A percentile compares a stretch with the other conserved stretches of the same genome.
Conservation (phyloP, 2,113 vertebrate species). For the Malurus alboscapulatus region DNA sequence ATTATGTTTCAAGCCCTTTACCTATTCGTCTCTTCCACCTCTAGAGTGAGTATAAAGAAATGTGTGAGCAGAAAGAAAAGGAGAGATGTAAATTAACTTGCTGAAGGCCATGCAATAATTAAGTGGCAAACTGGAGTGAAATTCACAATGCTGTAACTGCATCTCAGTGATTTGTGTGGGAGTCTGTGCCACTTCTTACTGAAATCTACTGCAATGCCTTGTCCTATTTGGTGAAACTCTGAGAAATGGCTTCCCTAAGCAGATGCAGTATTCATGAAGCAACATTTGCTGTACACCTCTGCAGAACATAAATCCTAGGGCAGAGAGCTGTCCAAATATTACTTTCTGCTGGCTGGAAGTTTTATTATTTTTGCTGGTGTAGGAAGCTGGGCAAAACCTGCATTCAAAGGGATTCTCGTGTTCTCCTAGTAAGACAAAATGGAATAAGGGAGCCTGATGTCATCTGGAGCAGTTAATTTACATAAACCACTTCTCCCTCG, state of each 20-base stretch:
- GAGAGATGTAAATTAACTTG: background rate
- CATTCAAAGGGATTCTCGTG: background rate
- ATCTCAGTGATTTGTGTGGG: background rate
- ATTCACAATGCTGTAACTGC: background rate
- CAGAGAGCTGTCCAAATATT: background rate
- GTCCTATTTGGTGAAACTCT: background rate
- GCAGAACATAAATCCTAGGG: background rate
- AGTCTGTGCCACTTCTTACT: background rate
- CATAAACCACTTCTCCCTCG: background rate
- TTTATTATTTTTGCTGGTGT: background rate
- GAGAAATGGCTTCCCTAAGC: background rate
- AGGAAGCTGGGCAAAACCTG: background rate
- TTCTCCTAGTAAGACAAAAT: background rate
- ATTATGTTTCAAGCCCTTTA: background rate
- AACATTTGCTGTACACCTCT: background rate
- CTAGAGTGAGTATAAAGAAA: background rate
- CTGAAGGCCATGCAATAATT: background rate
- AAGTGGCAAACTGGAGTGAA: background rate
- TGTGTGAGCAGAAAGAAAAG: background rate
- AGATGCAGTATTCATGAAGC: background rate
- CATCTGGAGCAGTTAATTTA: background rate
- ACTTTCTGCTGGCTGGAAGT: background rate
- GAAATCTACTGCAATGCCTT: background rate
- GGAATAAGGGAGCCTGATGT: background rate
- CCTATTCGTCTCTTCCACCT: background rate